Conservation (phyloP, 2,797 vertebrate genomes). For the Decapterus maruadsi region DNA sequence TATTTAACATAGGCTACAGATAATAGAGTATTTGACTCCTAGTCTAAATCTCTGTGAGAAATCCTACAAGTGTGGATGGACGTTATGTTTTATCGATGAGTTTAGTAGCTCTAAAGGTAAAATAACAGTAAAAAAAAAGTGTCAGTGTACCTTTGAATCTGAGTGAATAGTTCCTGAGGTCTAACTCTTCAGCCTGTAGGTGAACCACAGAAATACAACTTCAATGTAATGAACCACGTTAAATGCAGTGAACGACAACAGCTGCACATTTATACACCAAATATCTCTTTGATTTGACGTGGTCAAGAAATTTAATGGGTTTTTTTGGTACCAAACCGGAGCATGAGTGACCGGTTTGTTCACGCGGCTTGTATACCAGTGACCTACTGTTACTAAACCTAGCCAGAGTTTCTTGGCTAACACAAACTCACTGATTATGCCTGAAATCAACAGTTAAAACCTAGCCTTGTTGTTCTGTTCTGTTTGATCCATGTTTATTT, state of each 20-base stretch:
- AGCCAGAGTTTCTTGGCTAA: not conserved
- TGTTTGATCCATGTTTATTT: not conserved
- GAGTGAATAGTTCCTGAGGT: not conserved
- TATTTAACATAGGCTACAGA: not conserved
- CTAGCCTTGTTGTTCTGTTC: not conserved
- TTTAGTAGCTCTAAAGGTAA: not conserved
- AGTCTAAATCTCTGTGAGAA: no score
- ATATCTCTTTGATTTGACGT: not conserved
- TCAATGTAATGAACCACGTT: conserved; percentile 16
- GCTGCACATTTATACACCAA: not conserved
- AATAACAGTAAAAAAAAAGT: not conserved
- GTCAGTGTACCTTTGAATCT: not conserved
- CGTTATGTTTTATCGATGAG: not conserved
- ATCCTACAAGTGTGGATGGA: no score
- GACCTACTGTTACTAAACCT: not conserved
- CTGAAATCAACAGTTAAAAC: no score
- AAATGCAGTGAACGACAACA: not conserved
- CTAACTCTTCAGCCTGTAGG: not conserved
- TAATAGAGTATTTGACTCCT: not conserved
- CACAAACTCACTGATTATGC: no score
- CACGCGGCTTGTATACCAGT: not conserved
- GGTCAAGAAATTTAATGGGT: not conserved
- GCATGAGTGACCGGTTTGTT: not conserved
- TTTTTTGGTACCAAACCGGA: no score
- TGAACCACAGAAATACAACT: conserved; percentile 7